Evolutionary conservation across 2,113 vertebrate species (phyloP).

Genomic region (Nothoprocta perdicaria): DNA sequence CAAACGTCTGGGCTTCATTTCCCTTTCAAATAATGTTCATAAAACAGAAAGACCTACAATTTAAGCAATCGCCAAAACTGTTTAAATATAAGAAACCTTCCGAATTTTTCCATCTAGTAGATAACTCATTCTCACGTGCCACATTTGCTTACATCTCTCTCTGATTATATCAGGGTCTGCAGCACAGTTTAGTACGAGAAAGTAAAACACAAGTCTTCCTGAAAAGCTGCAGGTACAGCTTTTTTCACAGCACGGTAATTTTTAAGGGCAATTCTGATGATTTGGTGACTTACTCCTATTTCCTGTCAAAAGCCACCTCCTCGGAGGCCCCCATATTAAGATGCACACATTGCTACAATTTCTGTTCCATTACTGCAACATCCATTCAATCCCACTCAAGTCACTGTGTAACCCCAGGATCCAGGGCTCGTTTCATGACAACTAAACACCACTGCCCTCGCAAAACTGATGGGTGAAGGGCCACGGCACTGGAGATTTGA

Average conservation of each 20-base stretch:
- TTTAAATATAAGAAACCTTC: neutral
- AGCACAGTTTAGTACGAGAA: neutral
- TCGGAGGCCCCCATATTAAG: neutral
- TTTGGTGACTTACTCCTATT: neutral
- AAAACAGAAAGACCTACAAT: neutral
- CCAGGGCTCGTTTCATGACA: neutral
- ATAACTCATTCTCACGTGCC: neutral
- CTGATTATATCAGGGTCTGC: neutral
- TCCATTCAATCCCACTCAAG: neutral
- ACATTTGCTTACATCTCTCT: neutral
- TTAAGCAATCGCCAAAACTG: neutral
- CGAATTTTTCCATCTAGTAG: neutral
- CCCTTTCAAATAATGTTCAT: accelerated
- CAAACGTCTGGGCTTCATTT: neutral
- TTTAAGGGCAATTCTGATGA: neutral
- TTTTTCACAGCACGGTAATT: neutral
- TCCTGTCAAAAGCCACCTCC: neutral
- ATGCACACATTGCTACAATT: neutral
- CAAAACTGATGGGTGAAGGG: neutral
- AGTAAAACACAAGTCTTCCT: neutral
- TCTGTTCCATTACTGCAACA: neutral
- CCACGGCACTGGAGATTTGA: neutral
- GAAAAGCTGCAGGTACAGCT: neutral
- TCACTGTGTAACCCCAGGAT: neutral
- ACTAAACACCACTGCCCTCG: neutral